phyloP scores from a whole-genome alignment of 2,113 vertebrate genomes.

The Chauna torquata region DNA sequence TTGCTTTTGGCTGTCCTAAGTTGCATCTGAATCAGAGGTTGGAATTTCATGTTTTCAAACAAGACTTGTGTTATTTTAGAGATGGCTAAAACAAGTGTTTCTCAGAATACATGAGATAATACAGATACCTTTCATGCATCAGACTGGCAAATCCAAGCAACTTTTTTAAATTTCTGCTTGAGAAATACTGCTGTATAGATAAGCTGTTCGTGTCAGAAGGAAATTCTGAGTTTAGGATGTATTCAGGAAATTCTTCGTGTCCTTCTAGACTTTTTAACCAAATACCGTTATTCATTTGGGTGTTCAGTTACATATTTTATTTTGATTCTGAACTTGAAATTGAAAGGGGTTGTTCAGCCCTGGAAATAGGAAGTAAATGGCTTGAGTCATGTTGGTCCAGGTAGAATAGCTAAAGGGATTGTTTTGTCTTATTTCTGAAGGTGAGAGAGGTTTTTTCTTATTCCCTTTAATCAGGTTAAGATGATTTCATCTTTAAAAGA shows the following conservation, averaged over 20 bases:
- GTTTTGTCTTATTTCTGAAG: background rate
- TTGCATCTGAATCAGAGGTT: background rate
- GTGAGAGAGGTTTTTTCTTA: background rate
- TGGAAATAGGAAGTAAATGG: background rate
- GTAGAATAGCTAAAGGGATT: background rate
- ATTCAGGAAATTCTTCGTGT: background rate
- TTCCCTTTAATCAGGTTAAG: background rate
- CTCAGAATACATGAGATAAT: background rate
- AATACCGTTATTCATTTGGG: background rate
- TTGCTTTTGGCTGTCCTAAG: background rate
- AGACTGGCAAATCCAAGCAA: background rate
- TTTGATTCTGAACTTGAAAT: background rate
- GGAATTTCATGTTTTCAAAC: background rate
- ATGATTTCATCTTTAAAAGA: background rate
- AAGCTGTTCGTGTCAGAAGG: background rate
- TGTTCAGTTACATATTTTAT: background rate
- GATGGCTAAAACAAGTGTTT: background rate
- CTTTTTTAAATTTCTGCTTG: rapidly evolving
- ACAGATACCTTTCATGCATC: background rate
- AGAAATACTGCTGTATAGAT: background rate
- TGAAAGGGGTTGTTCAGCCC: background rate
- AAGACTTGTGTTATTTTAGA: background rate
- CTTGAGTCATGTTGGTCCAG: background rate
- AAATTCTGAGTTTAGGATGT: background rate
- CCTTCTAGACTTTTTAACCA: background rate